Evolutionary conservation across 2,797 vertebrate species (phyloP), one percentile per base, ranked within the genome.

Genomic region (Poliocrania exsul): DNA sequence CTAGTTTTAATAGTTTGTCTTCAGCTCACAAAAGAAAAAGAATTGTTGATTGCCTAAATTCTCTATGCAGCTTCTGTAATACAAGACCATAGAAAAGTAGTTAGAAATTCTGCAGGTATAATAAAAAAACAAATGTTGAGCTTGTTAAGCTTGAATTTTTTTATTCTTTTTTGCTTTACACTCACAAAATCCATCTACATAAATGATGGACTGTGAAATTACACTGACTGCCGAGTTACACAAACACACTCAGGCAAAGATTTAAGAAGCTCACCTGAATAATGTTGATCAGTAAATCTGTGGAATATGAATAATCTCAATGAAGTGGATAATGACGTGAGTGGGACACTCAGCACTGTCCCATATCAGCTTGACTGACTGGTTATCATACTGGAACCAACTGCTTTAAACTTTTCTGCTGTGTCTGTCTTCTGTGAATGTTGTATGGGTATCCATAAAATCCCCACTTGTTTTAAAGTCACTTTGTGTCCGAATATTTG

Each of bases 311-410:
- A 18, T 81, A 57, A 79, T 54, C 19, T 37, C 38, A 9, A 1
- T 67, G 4, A 77, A 51, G 62, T 35, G 54, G 26, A 20, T 67
- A 51, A 12, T 0, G 1, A 9, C 0, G 0, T 1, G 9, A 37
- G 14, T 4, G 20, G 67, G 57, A 28, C 11, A 2, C 38, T 44
- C 2, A 0, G 8, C 20, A 8, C 11, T 51, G 25, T 71, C 56
- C 49, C 0, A 0, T 61, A 0, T 56, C 24, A 28, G 40, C 37
- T 71, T 67, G 75, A 26, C 44, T 81, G 46, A 53, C 23, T 31
- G 21, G 11, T 23, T 58, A 44, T 71, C 14, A 3, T 19, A 2
- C 51, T 46, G 16, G 24, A 79, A 26, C 24, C 24, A 64, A 5
- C 33, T 31, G 13, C 47, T 92, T 78, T 57, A 35, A 25, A 13